Conservation (phyloP, 2,113 vertebrate species). For the Phaetusa simplex region DNA sequence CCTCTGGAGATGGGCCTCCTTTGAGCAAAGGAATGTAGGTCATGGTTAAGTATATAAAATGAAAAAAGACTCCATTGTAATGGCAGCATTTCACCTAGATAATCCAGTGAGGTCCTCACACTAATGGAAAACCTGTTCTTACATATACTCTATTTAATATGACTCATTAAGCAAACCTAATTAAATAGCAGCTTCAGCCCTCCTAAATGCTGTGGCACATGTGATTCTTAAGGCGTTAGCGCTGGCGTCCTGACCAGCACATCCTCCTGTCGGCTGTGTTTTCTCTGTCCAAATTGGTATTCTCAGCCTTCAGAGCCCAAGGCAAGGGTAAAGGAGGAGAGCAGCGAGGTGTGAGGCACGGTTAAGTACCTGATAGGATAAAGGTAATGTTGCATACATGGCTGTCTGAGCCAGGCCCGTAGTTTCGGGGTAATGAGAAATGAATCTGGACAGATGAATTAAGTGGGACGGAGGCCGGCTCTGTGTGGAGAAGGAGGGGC, state of each 20-base stretch:
- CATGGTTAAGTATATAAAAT: constrained; percentile 21
- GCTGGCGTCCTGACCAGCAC: not conserved
- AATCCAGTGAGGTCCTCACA: not conserved
- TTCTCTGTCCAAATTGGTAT: not conserved
- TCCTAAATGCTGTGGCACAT: not conserved
- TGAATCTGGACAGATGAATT: not conserved
- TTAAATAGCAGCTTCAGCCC: not conserved
- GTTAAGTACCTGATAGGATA: not conserved
- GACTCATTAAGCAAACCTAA: constrained; percentile 22
- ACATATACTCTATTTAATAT: not conserved
- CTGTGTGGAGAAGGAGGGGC: not conserved
- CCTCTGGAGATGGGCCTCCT: constrained; percentile 2
- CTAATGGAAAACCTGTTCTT: not conserved
- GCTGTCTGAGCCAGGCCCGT: fast-evolving
- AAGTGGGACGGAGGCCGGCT: not conserved
- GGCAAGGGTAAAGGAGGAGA: not conserved
- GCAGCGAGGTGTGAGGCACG: not conserved
- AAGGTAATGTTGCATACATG: not conserved
- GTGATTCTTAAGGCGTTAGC: not conserved
- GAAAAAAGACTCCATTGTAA: not conserved
- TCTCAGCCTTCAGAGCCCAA: not conserved
- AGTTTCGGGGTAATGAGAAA: not conserved
- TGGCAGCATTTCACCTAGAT: constrained; percentile 15
- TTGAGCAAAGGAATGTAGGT: constrained; percentile 5
- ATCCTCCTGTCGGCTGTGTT: not conserved